These are phyloP conservation scores for Urechis unicinctus DNA, from an alignment of 2,888 invertebrate genomes.

Conservation along the genomic window DNA sequence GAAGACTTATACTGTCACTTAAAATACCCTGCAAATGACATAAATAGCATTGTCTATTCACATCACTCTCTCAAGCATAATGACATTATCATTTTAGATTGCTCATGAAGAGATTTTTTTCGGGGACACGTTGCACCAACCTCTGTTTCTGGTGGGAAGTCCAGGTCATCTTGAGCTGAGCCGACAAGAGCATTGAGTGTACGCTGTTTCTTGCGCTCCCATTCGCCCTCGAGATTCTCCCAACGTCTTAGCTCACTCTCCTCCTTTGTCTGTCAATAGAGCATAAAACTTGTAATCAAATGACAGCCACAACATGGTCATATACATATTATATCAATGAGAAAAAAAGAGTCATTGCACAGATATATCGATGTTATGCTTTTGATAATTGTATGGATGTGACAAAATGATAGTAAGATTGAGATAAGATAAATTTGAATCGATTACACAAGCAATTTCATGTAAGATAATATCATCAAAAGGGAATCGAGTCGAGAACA, in stretches of 20 bases:
- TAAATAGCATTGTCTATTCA: neutral
- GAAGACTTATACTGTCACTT: conserved; percentile 23
- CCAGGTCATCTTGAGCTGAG: conserved; percentile 75
- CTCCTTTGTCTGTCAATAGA: conserved; percentile 56
- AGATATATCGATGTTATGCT: no score
- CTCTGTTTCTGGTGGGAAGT: conserved; percentile 52
- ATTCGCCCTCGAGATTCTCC: conserved; percentile 79
- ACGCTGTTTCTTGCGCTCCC: conserved; percentile 85
- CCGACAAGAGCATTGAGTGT: conserved; percentile 83
- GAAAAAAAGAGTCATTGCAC: no score
- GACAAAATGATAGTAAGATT: no score
- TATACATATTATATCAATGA: no score
- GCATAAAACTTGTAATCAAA: neutral
- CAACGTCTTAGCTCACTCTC: conserved; percentile 57
- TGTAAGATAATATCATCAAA: no score
- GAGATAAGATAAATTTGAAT: no score
- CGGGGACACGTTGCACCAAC: conserved; percentile 23
- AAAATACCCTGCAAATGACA: conserved; percentile 8
- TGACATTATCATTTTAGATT: neutral
- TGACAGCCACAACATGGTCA: no score
- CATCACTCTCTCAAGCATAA: neutral
- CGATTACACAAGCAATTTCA: no score
- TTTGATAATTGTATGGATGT: no score
- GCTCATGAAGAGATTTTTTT: neutral
- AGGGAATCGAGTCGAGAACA: conserved; percentile 16